Conservation (phyloP, 1,140 invertebrate genomes). For the Tetragnatha versicolor region DNA sequence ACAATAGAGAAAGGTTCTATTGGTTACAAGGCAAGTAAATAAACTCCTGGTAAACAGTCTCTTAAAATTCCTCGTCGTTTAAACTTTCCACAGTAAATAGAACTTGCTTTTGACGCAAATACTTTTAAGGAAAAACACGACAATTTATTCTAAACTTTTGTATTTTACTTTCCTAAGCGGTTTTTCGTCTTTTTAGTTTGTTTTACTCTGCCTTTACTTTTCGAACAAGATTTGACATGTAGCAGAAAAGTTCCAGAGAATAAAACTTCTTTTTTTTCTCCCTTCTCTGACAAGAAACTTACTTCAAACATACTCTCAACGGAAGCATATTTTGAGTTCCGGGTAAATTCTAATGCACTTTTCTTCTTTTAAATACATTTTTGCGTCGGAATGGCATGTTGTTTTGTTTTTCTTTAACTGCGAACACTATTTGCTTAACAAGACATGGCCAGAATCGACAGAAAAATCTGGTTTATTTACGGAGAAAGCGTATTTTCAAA, state of each 20-base stretch:
- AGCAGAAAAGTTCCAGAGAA: not conserved
- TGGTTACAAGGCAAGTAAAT: too few relatives aligned
- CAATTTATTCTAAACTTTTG: slow-evolving; percentile 1
- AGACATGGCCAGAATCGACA: too few relatives aligned
- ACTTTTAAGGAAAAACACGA: not conserved
- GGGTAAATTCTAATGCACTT: not conserved
- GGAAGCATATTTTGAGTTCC: not conserved
- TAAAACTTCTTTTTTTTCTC: not conserved
- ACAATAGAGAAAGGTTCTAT: too few relatives aligned
- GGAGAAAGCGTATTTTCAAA: too few relatives aligned
- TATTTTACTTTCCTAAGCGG: not conserved
- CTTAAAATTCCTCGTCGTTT: not conserved
- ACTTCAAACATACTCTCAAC: not conserved
- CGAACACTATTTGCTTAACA: too few relatives aligned
- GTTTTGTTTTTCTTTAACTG: not conserved
- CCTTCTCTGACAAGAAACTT: not conserved
- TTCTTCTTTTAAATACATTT: too few relatives aligned
- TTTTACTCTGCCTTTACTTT: not conserved
- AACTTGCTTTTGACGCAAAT: not conserved
- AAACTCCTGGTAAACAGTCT: too few relatives aligned
- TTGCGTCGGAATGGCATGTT: not conserved
- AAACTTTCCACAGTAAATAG: not conserved
- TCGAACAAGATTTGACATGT: not conserved
- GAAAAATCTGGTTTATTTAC: too few relatives aligned
- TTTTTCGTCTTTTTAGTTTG: not conserved